Evolutionary conservation across 1,140 invertebrate genomes (phyloP).

Genomic region (Drosophila mauritiana): DNA sequence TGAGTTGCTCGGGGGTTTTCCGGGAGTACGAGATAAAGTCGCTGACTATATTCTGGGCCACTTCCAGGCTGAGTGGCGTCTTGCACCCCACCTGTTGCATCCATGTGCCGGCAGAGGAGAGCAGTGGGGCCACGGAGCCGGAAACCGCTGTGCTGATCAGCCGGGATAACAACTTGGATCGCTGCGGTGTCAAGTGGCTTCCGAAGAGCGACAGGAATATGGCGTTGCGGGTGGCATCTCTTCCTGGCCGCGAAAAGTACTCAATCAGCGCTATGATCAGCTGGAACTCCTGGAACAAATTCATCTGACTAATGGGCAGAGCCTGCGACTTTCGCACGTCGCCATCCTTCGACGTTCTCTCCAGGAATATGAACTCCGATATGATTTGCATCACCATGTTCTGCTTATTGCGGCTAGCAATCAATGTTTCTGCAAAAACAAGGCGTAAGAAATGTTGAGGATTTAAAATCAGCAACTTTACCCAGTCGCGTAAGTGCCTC

Average conservation of each 20-base stretch:
- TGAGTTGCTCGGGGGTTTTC: slow-evolving; percentile 87
- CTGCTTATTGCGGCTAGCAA: slow-evolving; percentile 71
- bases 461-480: slow-evolving; percentile 55
- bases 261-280: slow-evolving; percentile 91
- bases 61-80: slow-evolving; percentile 88
- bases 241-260: slow-evolving; percentile 89
- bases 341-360: slow-evolving; percentile 85
- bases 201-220: slow-evolving; percentile 92
- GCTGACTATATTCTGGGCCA: slow-evolving; percentile 90
- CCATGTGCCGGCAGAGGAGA: slow-evolving; percentile 92
- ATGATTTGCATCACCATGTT: slow-evolving; percentile 90
- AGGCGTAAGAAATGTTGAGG: neutral
- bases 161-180: slow-evolving; percentile 90
- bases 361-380: slow-evolving; percentile 92
- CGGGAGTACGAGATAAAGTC: slow-evolving; percentile 91
- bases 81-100: slow-evolving; percentile 93
- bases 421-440: slow-evolving; percentile 62
- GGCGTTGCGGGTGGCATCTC: slow-evolving; percentile 91
- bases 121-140: slow-evolving; percentile 88
- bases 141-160: slow-evolving; percentile 91
- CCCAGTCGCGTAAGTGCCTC: slow-evolving; percentile 88
- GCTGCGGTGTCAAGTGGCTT: slow-evolving; percentile 88
- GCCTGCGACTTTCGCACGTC: slow-evolving; percentile 64
- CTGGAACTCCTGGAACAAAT: slow-evolving; percentile 90
- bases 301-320: slow-evolving; percentile 85